These are phyloP conservation scores for Callopanchax toddi DNA, from an alignment of 2,113 vertebrate genomes.

Conservation along the genomic window DNA sequence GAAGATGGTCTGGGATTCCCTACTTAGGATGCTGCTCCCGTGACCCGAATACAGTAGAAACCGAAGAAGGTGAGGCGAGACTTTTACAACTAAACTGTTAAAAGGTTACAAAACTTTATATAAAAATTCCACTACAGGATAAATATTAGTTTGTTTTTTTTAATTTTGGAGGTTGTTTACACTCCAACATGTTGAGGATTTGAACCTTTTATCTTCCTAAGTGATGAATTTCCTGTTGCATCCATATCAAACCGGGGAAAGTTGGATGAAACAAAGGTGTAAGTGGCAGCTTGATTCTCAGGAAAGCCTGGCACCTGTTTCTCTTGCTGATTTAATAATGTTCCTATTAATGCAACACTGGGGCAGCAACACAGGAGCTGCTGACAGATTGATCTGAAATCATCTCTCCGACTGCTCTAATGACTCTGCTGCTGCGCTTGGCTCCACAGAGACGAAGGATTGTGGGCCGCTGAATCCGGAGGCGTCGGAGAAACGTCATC, in stretches of 20 bases:
- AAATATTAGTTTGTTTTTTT: not conserved
- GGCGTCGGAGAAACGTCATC: slow-evolving; percentile 39
- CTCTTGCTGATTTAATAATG: slow-evolving; percentile 53
- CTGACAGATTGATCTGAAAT: slow-evolving; percentile 56
- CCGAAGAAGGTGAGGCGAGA: no score
- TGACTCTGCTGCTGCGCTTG: slow-evolving; percentile 43
- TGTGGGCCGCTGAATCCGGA: slow-evolving; percentile 30
- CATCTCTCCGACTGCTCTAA: slow-evolving; percentile 49
- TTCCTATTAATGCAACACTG: slow-evolving; percentile 29
- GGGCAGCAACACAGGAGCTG: slow-evolving; percentile 32
- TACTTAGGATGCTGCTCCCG: no score
- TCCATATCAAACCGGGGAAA: slow-evolving; percentile 14
- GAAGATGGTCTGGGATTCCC: no score
- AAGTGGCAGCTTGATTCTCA: slow-evolving; percentile 29
- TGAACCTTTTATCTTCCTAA: slow-evolving; percentile 6
- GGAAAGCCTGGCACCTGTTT: slow-evolving; percentile 44
- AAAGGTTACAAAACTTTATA: not conserved
- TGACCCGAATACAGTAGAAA: no score
- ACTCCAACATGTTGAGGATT: not conserved
- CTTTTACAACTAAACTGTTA: no score
- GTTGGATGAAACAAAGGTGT: slow-evolving; percentile 19
- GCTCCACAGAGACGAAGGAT: slow-evolving; percentile 12
- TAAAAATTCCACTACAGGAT: not conserved
- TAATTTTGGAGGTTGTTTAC: not conserved
- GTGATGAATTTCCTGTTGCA: slow-evolving; percentile 1